A percentile compares a stretch with the other conserved stretches of the same genome.
phyloP scores from a whole-genome alignment of 2,113 vertebrate species.

The Pampusana beccarii region DNA sequence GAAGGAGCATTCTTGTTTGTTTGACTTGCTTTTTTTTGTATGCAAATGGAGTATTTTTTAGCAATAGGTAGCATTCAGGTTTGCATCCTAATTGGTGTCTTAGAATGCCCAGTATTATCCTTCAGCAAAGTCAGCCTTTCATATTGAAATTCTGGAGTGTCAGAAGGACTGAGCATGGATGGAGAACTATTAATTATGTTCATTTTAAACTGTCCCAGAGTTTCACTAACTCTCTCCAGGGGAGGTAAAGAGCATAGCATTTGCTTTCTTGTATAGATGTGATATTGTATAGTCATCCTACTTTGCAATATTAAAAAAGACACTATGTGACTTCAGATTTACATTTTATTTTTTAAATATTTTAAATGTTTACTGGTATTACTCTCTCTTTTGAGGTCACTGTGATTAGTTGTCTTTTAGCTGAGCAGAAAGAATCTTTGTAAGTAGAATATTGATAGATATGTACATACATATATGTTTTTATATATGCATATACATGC shows the following conservation, averaged over 20 bases:
- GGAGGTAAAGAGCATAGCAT: neutral
- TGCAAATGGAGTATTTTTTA: constrained; percentile 35
- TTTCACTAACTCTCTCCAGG: neutral
- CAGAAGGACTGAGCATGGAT: constrained; percentile 30
- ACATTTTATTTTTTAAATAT: neutral
- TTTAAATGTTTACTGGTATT: neutral
- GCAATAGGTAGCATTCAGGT: constrained; percentile 28
- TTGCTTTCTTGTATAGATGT: neutral
- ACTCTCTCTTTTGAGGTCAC: neutral
- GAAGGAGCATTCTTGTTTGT: neutral
- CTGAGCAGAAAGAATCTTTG: neutral
- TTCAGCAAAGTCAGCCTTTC: constrained; percentile 51
- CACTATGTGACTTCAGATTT: neutral
- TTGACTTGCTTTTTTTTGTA: neutral
- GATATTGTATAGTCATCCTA: neutral
- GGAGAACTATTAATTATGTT: constrained; percentile 43
- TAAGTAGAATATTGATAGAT: neutral
- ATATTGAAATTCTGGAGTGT: constrained; percentile 48
- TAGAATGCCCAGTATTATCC: constrained; percentile 35
- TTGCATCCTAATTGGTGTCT: constrained; percentile 49
- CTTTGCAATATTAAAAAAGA: neutral
- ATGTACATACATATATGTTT: fast-evolving
- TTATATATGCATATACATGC: neutral
- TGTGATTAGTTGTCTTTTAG: neutral
- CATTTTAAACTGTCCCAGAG: constrained; percentile 30